Conservation (phyloP, 2,888 invertebrate species). For the Xestia ashworthii region DNA sequence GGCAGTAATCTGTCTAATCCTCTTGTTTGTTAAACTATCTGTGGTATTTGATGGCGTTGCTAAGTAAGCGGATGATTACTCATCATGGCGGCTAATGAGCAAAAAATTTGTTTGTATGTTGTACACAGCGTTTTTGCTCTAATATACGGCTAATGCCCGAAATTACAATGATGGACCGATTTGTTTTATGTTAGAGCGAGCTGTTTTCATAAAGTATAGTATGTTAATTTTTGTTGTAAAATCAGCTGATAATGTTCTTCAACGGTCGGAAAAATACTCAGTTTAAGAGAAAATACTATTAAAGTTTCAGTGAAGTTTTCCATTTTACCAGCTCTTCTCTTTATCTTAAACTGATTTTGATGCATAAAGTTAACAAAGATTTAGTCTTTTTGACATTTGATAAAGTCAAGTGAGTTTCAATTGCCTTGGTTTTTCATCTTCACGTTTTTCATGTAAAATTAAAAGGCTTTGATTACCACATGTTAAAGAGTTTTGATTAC, state of each 20-base stretch:
- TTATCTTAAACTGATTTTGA: background rate
- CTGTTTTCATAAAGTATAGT: background rate
- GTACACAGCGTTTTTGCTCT: background rate
- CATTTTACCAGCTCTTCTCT: background rate
- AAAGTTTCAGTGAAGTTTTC: background rate
- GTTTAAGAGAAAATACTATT: fast-evolving
- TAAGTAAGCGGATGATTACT: conserved; percentile 38
- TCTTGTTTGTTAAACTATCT: conserved; percentile 16
- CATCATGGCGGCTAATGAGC: conserved; percentile 34
- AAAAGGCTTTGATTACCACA: too few relatives aligned
- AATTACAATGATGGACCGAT: background rate
- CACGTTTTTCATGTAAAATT: background rate
- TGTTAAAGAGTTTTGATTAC: conserved; percentile 18
- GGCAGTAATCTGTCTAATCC: conserved; percentile 30
- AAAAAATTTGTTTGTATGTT: conserved; percentile 19
- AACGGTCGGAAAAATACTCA: background rate
- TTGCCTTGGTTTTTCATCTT: background rate
- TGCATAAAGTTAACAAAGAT: background rate
- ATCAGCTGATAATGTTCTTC: background rate
- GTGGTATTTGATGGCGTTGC: conserved; percentile 20
- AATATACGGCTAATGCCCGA: background rate
- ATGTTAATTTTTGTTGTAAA: background rate
- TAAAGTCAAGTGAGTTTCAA: background rate
- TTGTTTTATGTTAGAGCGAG: background rate
- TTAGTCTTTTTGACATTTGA: background rate